A percentile compares a stretch with the other conserved stretches of the same genome.
phyloP scores from a whole-genome alignment of 2,113 vertebrate genomes.

The Hemichromis elongatus region DNA sequence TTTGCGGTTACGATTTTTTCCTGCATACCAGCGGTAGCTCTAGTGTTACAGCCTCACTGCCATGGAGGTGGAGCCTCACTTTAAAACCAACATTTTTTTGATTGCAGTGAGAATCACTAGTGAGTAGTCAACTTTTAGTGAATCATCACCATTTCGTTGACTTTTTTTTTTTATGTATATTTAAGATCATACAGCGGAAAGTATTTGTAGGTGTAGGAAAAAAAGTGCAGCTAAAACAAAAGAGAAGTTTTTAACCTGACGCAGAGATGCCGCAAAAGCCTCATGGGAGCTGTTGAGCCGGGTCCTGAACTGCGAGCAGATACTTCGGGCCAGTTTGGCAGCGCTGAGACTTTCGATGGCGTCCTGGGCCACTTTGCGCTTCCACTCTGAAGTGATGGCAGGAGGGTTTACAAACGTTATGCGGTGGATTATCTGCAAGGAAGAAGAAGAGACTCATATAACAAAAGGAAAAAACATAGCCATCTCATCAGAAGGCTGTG shows the following conservation, averaged over 20 bases:
- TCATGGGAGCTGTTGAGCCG: constrained; percentile 95
- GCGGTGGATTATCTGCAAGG: constrained; percentile 87
- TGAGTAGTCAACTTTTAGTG: neutral
- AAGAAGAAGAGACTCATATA: neutral
- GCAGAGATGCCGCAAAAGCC: constrained; percentile 90
- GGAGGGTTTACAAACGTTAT: constrained; percentile 94
- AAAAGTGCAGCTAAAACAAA: neutral
- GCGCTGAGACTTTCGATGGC: constrained; percentile 97
- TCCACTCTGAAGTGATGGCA: constrained; percentile 89
- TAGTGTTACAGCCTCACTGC: neutral
- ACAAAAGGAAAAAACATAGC: neutral
- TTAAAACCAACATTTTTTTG: neutral
- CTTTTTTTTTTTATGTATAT: neutral
- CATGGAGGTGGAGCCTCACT: neutral
- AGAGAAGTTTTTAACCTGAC: constrained; percentile 76
- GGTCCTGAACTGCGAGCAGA: constrained; percentile 95
- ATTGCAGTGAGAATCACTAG: neutral
- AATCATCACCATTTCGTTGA: neutral
- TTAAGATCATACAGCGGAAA: neutral
- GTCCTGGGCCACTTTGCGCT: constrained; percentile 94
- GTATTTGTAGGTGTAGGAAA: neutral
- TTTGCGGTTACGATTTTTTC: neutral
- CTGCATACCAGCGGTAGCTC: neutral
- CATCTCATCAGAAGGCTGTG: neutral
- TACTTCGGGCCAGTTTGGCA: constrained; percentile 93